A percentile compares a stretch with the other conserved stretches of the same genome.
These are phyloP conservation scores for Teleopsis dalmanni DNA, from an alignment of 1,140 invertebrate genomes.

Conservation along the genomic window DNA sequence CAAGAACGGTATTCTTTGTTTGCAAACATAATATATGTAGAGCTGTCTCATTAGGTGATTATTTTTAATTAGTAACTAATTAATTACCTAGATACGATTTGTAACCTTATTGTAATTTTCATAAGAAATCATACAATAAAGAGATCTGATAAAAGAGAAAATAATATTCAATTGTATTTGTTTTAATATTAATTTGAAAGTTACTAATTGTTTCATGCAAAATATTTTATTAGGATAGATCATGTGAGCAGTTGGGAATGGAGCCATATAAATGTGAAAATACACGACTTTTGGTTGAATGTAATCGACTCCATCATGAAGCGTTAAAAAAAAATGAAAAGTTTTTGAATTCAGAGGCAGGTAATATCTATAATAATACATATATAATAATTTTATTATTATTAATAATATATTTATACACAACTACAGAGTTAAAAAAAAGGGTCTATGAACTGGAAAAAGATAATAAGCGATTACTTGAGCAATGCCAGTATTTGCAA, in stretches of 20 bases:
- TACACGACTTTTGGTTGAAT: slow-evolving; percentile 54
- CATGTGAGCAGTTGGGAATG: slow-evolving; percentile 48
- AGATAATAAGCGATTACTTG: slow-evolving; percentile 34
- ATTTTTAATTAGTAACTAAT: no score
- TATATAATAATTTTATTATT: neutral
- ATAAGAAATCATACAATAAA: no score
- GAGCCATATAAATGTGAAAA: slow-evolving; percentile 63
- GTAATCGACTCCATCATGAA: slow-evolving; percentile 60
- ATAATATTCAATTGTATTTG: no score
- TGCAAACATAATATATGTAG: no score
- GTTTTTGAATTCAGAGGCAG: no score
- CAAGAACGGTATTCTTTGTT: no score
- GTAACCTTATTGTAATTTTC: no score
- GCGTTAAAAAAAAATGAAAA: slow-evolving; percentile 55
- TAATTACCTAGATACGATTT: no score
- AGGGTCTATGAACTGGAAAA: slow-evolving; percentile 29
- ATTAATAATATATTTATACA: neutral
- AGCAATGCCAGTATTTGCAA: slow-evolving; percentile 30
- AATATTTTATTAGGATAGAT: slow-evolving; percentile 54
- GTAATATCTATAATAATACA: neutral
- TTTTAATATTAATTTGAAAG: no score
- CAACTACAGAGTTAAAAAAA: slow-evolving; percentile 20
- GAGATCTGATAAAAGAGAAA: no score
- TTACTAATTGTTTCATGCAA: no score
- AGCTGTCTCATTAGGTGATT: no score